A percentile compares a stretch with the other conserved stretches of the same genome.
Conservation (phyloP, 2,113 vertebrate genomes). For the Larimichthys polyactis region DNA sequence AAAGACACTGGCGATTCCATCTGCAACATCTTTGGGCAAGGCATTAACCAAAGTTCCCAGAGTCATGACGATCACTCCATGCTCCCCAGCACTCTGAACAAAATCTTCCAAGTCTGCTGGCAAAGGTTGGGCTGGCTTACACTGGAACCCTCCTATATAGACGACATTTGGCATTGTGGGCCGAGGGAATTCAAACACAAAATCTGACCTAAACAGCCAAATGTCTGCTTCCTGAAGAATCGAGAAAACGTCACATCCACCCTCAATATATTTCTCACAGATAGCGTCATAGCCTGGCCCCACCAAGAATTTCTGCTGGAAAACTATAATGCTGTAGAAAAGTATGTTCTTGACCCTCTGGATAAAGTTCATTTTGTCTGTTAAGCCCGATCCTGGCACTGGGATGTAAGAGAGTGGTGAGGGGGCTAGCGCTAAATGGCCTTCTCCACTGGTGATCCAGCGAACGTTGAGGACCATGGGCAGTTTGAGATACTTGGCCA, state of each 20-base stretch:
- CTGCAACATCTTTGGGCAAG: constrained; percentile 62
- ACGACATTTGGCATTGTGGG: constrained; percentile 81
- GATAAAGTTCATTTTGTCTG: constrained; percentile 80
- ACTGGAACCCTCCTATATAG: constrained; percentile 82
- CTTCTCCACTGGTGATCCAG: constrained; percentile 80
- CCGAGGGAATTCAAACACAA: constrained; percentile 82
- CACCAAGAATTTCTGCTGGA: constrained; percentile 67
- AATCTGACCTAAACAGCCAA: constrained; percentile 81
- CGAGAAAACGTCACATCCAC: constrained; percentile 67
- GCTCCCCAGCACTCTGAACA: constrained; percentile 78
- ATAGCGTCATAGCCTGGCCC: constrained; percentile 73
- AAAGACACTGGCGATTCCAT: constrained; percentile 73
- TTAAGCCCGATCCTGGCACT: constrained; percentile 75
- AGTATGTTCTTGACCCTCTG: constrained; percentile 79
- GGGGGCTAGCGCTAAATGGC: constrained; percentile 78
- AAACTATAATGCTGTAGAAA: constrained; percentile 46
- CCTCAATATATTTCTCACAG: constrained; percentile 75
- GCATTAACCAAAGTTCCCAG: constrained; percentile 73
- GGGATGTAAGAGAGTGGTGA: constrained; percentile 83
- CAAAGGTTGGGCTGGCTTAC: constrained; percentile 74
- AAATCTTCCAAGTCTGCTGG: constrained; percentile 76
- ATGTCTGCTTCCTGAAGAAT: constrained; percentile 82
- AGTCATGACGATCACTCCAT: constrained; percentile 79
- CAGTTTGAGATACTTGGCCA: constrained; percentile 81
- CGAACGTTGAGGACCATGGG: constrained; percentile 82